phyloP scores from a whole-genome alignment of 2,113 vertebrate genomes.

The Myotis davidii region DNA sequence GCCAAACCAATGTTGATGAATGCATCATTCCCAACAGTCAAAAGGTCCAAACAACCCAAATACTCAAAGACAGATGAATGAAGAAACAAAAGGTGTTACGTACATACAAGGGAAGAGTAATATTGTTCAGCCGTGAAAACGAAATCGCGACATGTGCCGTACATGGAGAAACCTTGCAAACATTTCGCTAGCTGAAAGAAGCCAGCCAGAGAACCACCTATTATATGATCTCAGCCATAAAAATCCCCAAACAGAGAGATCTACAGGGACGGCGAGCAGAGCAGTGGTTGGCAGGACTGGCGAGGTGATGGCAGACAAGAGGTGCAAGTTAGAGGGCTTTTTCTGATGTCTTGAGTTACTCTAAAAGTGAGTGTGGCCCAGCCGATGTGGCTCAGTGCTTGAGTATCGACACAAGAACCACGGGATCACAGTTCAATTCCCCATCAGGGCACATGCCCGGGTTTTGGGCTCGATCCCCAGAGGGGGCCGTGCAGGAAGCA shows the following conservation, averaged over 20 bases:
- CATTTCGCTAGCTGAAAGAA: background rate
- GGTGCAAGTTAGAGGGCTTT: fast-evolving
- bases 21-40: background rate
- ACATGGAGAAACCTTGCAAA: background rate
- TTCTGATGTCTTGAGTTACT: background rate
- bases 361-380: background rate
- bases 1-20: background rate
- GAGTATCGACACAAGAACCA: no score
- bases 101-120: background rate
- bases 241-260: background rate
- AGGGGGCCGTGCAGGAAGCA: no score
- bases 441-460: no score
- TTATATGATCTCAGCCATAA: fast-evolving
- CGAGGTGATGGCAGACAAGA: fast-evolving
- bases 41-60: background rate
- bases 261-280: background rate
- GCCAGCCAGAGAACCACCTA: background rate
- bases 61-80: fast-evolving
- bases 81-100: no score
- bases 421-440: no score
- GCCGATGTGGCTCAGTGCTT: no score
- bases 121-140: background rate
- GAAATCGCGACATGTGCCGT: background rate
- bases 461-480: no score
- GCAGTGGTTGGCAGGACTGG: fast-evolving